Conservation (phyloP, 2,113 vertebrate species). For the Pterophyllum scalare region DNA sequence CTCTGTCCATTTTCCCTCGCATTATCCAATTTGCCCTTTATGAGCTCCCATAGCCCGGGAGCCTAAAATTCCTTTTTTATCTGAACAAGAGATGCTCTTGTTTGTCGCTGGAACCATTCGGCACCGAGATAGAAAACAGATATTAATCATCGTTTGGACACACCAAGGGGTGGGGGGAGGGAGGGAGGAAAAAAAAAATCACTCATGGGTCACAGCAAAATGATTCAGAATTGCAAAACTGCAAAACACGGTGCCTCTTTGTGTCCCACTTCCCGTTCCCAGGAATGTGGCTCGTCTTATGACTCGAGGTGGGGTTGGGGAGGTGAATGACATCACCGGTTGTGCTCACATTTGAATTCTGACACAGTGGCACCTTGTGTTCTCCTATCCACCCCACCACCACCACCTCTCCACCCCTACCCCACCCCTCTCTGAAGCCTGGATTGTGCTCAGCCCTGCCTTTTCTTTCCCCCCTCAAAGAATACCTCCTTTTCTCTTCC, state of each 20-base stretch:
- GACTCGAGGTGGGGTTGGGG: slow-evolving; percentile 85
- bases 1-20: slow-evolving; percentile 88
- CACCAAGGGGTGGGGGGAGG: slow-evolving; percentile 41
- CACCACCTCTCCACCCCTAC: slow-evolving; percentile 28
- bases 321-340: slow-evolving; percentile 92
- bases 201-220: slow-evolving; percentile 89
- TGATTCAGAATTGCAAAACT: slow-evolving; percentile 89
- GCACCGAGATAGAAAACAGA: slow-evolving; percentile 90
- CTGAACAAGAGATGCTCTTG: slow-evolving; percentile 93
- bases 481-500: slow-evolving; percentile 78
- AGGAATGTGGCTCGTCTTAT: slow-evolving; percentile 92
- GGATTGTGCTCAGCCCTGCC: slow-evolving; percentile 89
- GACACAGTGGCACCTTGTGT: slow-evolving; percentile 99
- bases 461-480: slow-evolving; percentile 77
- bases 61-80: slow-evolving; percentile 81
- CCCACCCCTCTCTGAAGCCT: slow-evolving; percentile 81
- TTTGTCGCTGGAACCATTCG: slow-evolving; percentile 85
- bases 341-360: slow-evolving; percentile 89
- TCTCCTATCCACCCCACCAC: slow-evolving; percentile 74
- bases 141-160: slow-evolving; percentile 97
- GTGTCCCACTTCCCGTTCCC: slow-evolving; percentile 87
- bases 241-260: slow-evolving; percentile 89
- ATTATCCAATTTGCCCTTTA: slow-evolving; percentile 92
- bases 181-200: slow-evolving; percentile 67
- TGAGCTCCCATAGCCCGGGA: slow-evolving; percentile 87